Evolutionary conservation across 2,113 vertebrate genomes (phyloP), one percentile per base, ranked within the genome.

Genomic region (Craseonycteris thonglongyai): DNA sequence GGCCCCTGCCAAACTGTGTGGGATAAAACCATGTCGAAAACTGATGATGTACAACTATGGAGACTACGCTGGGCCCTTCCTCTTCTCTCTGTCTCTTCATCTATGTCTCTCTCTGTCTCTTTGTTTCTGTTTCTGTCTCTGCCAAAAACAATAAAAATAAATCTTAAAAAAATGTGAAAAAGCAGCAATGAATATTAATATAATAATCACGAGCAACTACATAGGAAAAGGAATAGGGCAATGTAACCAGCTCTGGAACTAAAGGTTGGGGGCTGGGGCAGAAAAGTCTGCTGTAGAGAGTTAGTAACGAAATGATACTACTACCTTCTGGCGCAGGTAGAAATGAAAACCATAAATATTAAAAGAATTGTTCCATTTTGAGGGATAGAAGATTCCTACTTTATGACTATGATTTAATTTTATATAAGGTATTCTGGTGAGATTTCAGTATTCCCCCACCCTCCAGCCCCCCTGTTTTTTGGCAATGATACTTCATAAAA

Each of bases 401-500:
- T 87, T 65, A 28, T 71, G 18, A 26, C 6, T 22, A 11, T n/a
- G 63, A 78, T 58, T 65, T 65, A 94, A 59, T 82, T 95, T 96
- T 72, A 56, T 68, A 33, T 42, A 85, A 3, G 3, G 2, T 78
- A 2, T 63, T 80, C 45, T 81, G 26, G 21, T 90, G 75, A 76
- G 7, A 42, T 88, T 95, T 88, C 15, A 79, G 30, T 2, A 24
- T n/a, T n/a, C n/a, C n/a, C n/a, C n/a, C n/a, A n/a, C n/a, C n/a
- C n/a, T n/a, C n/a, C n/a, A n/a, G n/a, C n/a, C n/a, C n/a, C n/a
- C n/a, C n/a, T 86, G 69, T 61, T 76, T 22, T 71, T 92, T 92
- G 89, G 30, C 3, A 90, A 58, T 45, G 30, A 33, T 56, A 92
- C 22, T 66, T 13, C 63, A 95, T 94, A 86, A 86, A 90, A 93